Evolutionary conservation across 2,797 vertebrate species (phyloP).

Genomic region (Merluccius polli): DNA sequence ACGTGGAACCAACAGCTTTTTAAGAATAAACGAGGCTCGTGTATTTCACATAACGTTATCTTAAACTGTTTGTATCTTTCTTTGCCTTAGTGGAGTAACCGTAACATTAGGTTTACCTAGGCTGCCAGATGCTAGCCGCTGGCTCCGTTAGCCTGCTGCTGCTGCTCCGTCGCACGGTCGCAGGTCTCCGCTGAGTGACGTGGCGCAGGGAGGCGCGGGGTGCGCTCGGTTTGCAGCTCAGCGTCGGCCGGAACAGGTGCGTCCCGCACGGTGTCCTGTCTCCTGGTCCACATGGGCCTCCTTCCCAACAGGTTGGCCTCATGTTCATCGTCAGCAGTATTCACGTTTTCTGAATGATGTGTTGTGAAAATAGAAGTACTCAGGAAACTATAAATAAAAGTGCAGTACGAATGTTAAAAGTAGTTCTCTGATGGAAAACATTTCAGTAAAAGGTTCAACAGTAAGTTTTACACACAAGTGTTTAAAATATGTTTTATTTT

Average conservation of each 20-base stretch:
- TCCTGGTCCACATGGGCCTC: not conserved
- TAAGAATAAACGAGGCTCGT: not conserved
- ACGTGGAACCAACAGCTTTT: not conserved
- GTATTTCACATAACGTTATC: not conserved
- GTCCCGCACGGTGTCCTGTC: not conserved
- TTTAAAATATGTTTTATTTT: slow-evolving; percentile 67
- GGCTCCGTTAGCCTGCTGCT: slow-evolving; percentile 19
- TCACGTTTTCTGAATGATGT: too few relatives aligned
- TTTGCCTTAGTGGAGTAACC: not conserved
- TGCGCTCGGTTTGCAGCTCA: slow-evolving; percentile 21
- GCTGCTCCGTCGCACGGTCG: slow-evolving; percentile 32
- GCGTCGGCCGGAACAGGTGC: not conserved
- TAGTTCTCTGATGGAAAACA: too few relatives aligned
- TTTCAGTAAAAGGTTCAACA: too few relatives aligned
- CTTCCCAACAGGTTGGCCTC: not conserved
- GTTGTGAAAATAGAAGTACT: too few relatives aligned
- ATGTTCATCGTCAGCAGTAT: too few relatives aligned
- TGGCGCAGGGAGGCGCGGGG: not conserved
- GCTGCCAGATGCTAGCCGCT: slow-evolving; percentile 44
- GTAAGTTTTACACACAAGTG: slow-evolving; percentile 13
- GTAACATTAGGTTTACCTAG: slow-evolving; percentile 9
- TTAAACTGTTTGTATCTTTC: not conserved
- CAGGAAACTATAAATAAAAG: not conserved
- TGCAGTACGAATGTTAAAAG: not conserved
- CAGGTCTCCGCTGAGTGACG: slow-evolving; percentile 54